A percentile compares a stretch with the other conserved stretches of the same genome.
Evolutionary conservation across 2,797 vertebrate genomes (phyloP).

Genomic region (Clarias platycephalus): DNA sequence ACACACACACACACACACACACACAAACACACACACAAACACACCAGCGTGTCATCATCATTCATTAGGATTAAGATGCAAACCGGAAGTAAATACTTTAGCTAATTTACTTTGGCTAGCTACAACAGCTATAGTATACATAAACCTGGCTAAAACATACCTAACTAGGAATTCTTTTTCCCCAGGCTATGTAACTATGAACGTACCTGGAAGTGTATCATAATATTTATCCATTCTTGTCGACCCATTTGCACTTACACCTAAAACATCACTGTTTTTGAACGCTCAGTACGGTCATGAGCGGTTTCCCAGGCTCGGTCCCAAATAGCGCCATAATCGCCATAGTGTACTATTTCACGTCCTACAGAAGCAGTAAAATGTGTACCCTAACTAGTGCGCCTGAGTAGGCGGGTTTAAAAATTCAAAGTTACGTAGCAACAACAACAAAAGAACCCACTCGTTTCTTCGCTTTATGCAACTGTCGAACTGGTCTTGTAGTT

Average conservation of each 20-base stretch:
- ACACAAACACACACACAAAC: not conserved
- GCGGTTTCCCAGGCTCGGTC: not conserved
- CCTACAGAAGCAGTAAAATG: not conserved
- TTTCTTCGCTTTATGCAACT: constrained; percentile 1
- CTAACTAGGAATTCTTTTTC: not conserved
- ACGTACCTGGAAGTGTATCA: constrained; percentile 72
- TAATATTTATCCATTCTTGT: constrained; percentile 49
- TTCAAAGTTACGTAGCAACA: constrained; percentile 1
- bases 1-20: not conserved
- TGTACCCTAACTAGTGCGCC: not conserved
- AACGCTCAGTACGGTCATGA: not conserved
- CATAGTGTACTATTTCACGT: not conserved
- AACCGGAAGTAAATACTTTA: not conserved
- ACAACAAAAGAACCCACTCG: not conserved
- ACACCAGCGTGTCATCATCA: not conserved
- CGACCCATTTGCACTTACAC: constrained; percentile 61
- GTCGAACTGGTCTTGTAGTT: not conserved
- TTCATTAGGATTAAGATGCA: not conserved
- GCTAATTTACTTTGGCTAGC: not conserved
- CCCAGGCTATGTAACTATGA: not conserved
- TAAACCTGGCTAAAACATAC: not conserved
- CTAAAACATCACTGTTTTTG: not conserved
- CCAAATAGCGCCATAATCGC: not conserved
- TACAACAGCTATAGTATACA: not conserved
- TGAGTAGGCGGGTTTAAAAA: not conserved